Percentiles rank a stretch among this genome's conserved stretches.
Evolutionary conservation across 2,113 vertebrate genomes (phyloP).

Genomic region (Colaptes auratus): DNA sequence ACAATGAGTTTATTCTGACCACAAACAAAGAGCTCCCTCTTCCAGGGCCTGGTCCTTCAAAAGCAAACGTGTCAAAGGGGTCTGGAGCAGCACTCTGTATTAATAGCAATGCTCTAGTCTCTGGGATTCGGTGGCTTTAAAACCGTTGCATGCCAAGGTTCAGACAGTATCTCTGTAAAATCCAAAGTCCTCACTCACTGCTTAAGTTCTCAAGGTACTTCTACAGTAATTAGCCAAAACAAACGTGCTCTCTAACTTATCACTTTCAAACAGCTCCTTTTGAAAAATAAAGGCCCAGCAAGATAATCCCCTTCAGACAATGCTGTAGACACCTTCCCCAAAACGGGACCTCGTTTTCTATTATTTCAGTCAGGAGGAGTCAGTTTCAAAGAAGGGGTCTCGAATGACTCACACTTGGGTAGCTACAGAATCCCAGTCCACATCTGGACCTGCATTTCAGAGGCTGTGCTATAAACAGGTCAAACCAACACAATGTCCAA

Average conservation of each 20-base stretch:
- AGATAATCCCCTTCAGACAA: neutral
- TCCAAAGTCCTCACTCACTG: neutral
- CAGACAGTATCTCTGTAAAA: conserved; percentile 28
- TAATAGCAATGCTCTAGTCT: conserved; percentile 69
- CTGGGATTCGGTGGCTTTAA: conserved; percentile 45
- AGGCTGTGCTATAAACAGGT: neutral
- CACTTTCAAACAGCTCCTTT: neutral
- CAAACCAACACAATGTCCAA: conserved; percentile 24
- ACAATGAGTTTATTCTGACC: conserved; percentile 87
- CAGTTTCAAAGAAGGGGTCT: neutral
- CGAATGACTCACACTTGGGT: neutral
- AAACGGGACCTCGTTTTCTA: neutral
- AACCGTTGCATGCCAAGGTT: conserved; percentile 26
- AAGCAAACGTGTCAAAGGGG: conserved; percentile 76
- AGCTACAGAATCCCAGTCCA: neutral
- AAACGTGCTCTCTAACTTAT: conserved; percentile 8
- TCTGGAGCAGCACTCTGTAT: conserved; percentile 65
- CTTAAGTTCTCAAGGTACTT: conserved; percentile 19
- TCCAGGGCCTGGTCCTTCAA: conserved; percentile 78
- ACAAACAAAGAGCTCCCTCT: conserved; percentile 83
- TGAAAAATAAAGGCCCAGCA: conserved; percentile 3
- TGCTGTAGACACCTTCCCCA: neutral
- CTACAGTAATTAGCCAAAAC: conserved; percentile 31
- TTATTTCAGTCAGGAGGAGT: neutral
- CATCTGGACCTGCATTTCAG: neutral